phyloP scores from a whole-genome alignment of 2,888 invertebrate species.

The Lymantria monacha region DNA sequence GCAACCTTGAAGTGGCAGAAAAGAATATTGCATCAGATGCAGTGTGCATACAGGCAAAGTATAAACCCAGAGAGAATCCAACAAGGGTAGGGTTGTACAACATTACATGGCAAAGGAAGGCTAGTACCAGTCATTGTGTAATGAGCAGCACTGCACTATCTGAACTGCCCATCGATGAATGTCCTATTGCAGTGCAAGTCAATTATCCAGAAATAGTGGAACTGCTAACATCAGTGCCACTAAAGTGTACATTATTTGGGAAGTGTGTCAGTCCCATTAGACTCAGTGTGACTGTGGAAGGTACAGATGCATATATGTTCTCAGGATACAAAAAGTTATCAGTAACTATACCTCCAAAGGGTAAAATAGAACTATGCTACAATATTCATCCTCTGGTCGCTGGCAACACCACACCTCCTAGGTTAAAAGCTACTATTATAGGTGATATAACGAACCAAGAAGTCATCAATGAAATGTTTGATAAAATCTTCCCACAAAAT shows the following conservation, averaged over 20 bases:
- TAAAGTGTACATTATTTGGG: slow-evolving; percentile 87
- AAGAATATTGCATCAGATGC: slow-evolving; percentile 71
- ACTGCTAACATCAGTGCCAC: slow-evolving; percentile 86
- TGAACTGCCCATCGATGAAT: slow-evolving; percentile 82
- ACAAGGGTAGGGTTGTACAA: slow-evolving; percentile 72
- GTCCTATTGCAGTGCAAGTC: slow-evolving; percentile 83
- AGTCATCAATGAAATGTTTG: slow-evolving; percentile 71
- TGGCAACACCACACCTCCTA: slow-evolving; percentile 87
- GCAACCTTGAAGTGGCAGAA: slow-evolving; percentile 64
- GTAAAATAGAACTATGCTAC: slow-evolving; percentile 85
- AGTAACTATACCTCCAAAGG: slow-evolving; percentile 83
- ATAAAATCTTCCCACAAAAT: slow-evolving; percentile 73
- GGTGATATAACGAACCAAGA: slow-evolving; percentile 66
- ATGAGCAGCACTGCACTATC: slow-evolving; percentile 82
- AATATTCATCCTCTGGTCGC: slow-evolving; percentile 90
- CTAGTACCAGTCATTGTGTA: slow-evolving; percentile 53
- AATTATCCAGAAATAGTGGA: slow-evolving; percentile 88
- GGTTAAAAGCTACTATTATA: slow-evolving; percentile 77
- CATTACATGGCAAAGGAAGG: slow-evolving; percentile 69
- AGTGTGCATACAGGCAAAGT: slow-evolving; percentile 65
- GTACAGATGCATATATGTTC: slow-evolving; percentile 96
- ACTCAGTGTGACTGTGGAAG: slow-evolving; percentile 88
- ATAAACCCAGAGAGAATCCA: slow-evolving; percentile 67
- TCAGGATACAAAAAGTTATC: slow-evolving; percentile 94
- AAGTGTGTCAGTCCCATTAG: slow-evolving; percentile 87